Evolutionary conservation across 2,888 invertebrate genomes (phyloP), one percentile per base, ranked within the genome.

Genomic region (Operophtera brumata): DNA sequence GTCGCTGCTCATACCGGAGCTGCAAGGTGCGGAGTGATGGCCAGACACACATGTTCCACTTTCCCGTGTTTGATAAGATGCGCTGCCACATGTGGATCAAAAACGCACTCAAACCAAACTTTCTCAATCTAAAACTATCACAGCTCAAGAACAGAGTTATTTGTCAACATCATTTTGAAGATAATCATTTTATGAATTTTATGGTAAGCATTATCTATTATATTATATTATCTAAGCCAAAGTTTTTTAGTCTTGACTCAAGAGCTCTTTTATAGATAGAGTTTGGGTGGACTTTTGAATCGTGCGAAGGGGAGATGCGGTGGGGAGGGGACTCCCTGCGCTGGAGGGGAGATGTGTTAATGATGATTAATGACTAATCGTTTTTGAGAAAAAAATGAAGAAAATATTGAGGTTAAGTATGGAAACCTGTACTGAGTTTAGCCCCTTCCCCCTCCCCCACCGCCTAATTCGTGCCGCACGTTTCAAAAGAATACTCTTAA

Each of bases 31-130:
- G 85, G 36, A 86, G 91, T n/a, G 88, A 88, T 74, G 83, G 84
- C 1, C 86, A 89, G 63, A 90, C 89, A 0, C 93, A 93, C 66
- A 91, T 93, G 79, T 93, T 93, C 64, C 93, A 93, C 69, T 93
- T 90, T 62, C 93, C 93, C 0, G 92, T 92, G 2, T 92, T 91
- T 75, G 91, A 93, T 54, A 90, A 86, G 67, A 75, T 90, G 32
- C 80, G 93, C 39, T 93, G 93, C 68, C 88, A 90, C 45, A 81
- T 90, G 62, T 93, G 93, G 93, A 86, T 93, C 8, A 75, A 84
- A 13, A 92, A 92, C 74, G 90, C 92, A 1, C 80, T 84, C 7
- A 87, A 90, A 65, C 78, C 87, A 14, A 88, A 91, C 26, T 92
- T 91, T 61, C 78, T 90, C 7, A 81, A 90, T 57, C 71, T 93